phyloP scores from a whole-genome alignment of 2,113 vertebrate species.

The Dendropsophus ebraccatus region DNA sequence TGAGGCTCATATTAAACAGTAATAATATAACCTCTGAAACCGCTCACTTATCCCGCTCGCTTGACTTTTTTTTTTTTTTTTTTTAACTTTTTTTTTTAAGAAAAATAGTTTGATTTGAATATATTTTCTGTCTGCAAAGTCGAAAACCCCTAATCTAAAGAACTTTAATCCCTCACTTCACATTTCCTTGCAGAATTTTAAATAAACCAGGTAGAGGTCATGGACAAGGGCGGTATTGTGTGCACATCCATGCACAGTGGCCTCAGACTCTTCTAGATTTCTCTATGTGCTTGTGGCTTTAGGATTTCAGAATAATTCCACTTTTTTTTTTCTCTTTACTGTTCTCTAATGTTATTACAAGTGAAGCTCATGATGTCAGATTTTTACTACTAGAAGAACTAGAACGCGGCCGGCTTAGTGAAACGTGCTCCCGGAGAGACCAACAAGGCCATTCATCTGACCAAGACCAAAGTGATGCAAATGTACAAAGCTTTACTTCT shows the following conservation, averaged over 20 bases:
- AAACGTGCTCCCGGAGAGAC: no score
- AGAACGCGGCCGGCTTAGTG: background rate
- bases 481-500: background rate
- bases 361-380: background rate
- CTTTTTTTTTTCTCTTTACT: background rate
- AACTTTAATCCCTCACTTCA: constrained; percentile 56
- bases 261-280: background rate
- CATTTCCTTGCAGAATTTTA: constrained; percentile 56
- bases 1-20: constrained; percentile 54
- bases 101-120: constrained; percentile 58
- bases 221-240: constrained; percentile 47
- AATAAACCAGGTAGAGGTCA: constrained; percentile 50
- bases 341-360: background rate
- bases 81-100: no score
- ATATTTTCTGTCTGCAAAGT: constrained; percentile 54
- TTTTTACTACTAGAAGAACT: background rate
- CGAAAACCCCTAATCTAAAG: constrained; percentile 46
- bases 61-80: constrained; percentile 30
- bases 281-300: background rate
- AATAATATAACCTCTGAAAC: constrained; percentile 57
- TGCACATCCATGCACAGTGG: background rate
- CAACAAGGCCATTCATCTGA: background rate
- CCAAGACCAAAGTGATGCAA: background rate
- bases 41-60: constrained; percentile 53
- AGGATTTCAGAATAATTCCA: constrained; percentile 12